Evolutionary conservation across 53 echinoderm and acorn worm species (phyloP), one percentile per base, ranked within the genome.

Genomic region (Astropecten irregularis): DNA sequence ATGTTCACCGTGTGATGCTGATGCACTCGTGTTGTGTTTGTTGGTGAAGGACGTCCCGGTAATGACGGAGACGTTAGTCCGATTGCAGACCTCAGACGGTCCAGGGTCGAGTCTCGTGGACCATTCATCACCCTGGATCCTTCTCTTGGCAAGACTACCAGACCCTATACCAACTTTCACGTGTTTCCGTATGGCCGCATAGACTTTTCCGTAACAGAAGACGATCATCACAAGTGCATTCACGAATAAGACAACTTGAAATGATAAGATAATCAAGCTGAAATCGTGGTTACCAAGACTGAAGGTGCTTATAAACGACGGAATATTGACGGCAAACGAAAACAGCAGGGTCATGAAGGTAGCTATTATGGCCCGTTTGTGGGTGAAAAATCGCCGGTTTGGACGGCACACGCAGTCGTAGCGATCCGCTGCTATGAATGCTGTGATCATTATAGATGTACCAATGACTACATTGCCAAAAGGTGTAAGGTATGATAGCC

Each of bases 341-440:
- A 71, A 71, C 48, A 71, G 18, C 0, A 71, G 30, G 8, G 52
- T 26, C 5, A 52, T 35, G 51, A 33, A 34, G 3, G 51, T 52
- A 8, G 82, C 76, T 8, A 68, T 66, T 40, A 23, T 33, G 5
- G 54, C 16, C 13, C 76, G 76, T 0, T 28, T 52, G 2, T 28
- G 22, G 44, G 40, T 76, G 21, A 69, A 32, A 30, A 70, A 36
- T 28, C 57, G 70, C 71, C 48, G 49, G 67, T 49, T 61, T 39
- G 81, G 71, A 11, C 82, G 71, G 30, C 82, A 68, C 49, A 81
- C 82, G 52, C 50, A 59, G 81, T 70, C 70, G 71, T 40, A 82
- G 71, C 82, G 71, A 55, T 81, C 82, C 27, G 82, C 10, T 0
- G 88, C 88, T 14, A 88, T 88, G 13, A 66, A 47, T 0, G 63